Base-by-base conservation (phyloP, 2,797 vertebrate genomes). In the Oophaga sylvatica region DNA sequence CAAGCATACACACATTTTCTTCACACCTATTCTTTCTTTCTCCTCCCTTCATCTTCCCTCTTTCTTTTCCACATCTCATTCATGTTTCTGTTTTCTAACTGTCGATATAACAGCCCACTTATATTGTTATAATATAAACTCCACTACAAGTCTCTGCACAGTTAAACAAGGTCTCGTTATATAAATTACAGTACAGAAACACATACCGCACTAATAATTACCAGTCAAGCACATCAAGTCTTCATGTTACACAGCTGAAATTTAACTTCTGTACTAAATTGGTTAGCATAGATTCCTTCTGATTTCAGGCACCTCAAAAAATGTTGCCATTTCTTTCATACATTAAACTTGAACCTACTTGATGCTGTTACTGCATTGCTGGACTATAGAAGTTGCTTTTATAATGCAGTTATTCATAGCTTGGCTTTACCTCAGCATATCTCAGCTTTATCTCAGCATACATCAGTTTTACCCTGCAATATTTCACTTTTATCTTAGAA, bases 401-500 rank as follows among this genome's bases (percentile, higher is more conserved):
- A 73, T 63, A 76, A 75, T 84, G 83, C 70, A 84, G 83, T 84
- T 84, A 84, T 84, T 73, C 83, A 76, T 45, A 48, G 15, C 59
- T 76, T 26, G 9, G 53, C 83, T 62, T 84, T 76, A 48, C 83
- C 35, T n/a, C 57, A 19, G 73, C 70, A 84, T 76, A 75, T 62
- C 70, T 84, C 57, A 84, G 57, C 83, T 63, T 48, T 76, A 84
- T 84, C 70, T 75, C 59, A 29, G 83, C 71, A 76, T 84, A 73
- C 60, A 84, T 84, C 83, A 76, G 70, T 76, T 84, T 83, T 83
- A 71, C 22, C 68, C 48, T 71, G 81, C 65, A 11, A 83, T 82
- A 82, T 83, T 83, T 84, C 83, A 84, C 15, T 59, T 84, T 76
- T 84, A 84, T 84, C 83, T 76, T 8, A 62, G 83, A 73, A 84